Evolutionary conservation across 2,797 vertebrate genomes (phyloP).

Genomic region (Borostomias antarcticus): DNA sequence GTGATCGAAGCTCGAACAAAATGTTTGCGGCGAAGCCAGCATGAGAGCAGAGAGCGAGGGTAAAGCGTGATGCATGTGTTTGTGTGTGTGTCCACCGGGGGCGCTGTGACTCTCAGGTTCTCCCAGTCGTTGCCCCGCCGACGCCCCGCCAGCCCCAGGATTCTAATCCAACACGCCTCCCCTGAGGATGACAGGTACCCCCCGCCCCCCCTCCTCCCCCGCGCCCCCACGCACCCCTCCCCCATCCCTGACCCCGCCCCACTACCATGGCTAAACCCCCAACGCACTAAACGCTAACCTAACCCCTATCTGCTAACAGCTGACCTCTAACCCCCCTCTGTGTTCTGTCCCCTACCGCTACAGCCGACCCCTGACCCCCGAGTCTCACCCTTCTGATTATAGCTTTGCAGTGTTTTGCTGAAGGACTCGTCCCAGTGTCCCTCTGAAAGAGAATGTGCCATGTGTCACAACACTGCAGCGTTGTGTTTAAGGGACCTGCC

Average conservation of each 20-base stretch:
- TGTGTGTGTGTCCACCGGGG: slow-evolving; percentile 80
- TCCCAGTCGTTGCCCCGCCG: slow-evolving; percentile 93
- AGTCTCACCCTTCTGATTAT: slow-evolving; percentile 17
- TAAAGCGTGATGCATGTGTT: slow-evolving; percentile 22
- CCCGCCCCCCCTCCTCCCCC: slow-evolving; percentile 39
- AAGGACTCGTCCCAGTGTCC: background rate
- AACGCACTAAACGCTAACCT: background rate
- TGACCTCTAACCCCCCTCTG: background rate
- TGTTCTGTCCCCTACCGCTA: background rate
- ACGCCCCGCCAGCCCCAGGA: slow-evolving; percentile 95
- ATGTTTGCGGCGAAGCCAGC: no score
- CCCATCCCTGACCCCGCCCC: slow-evolving; percentile 10
- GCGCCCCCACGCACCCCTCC: slow-evolving; percentile 29
- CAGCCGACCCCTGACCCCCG: background rate
- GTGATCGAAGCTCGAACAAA: no score
- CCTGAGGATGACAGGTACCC: slow-evolving; percentile 98
- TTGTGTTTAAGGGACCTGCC: no score
- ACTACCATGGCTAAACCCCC: background rate
- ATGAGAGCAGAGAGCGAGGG: background rate
- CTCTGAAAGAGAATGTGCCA: slow-evolving; percentile 22
- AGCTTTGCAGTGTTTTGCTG: background rate
- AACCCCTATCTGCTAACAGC: background rate
- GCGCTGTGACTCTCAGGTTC: slow-evolving; percentile 79
- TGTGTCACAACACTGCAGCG: background rate
- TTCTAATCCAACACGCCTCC: slow-evolving; percentile 97